Percentiles rank a stretch among this genome's conserved stretches.
phyloP scores from a whole-genome alignment of 2,888 invertebrate species.

The Euspilapteryx auroguttella region DNA sequence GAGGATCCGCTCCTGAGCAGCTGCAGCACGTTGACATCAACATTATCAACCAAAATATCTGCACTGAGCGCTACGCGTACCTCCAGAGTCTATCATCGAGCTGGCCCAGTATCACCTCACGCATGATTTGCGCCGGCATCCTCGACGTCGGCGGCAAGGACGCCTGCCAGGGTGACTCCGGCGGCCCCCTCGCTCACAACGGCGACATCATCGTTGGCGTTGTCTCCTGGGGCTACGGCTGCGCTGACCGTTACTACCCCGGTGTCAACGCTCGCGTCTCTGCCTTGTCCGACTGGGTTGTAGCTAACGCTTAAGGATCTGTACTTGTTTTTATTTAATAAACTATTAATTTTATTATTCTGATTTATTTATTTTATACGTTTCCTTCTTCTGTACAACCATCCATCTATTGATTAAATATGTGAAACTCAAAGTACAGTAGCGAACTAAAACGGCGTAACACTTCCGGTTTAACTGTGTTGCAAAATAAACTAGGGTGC shows the following conservation, averaged over 20 bases:
- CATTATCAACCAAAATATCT: constrained; percentile 22
- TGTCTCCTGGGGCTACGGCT: constrained; percentile 48
- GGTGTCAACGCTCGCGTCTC: constrained; percentile 50
- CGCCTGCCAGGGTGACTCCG: too few species aligned
- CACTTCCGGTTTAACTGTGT: too few species aligned
- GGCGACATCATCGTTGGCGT: constrained; percentile 34
- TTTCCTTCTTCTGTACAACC: too few species aligned
- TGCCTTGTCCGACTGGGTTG: constrained; percentile 21
- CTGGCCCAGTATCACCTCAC: constrained; percentile 18
- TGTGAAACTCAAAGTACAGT: too few species aligned
- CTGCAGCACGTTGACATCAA: constrained; percentile 14
- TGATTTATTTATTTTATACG: too few species aligned
- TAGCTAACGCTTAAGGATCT: constrained; percentile 13
- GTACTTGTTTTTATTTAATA: too few species aligned
- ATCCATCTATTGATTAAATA: too few species aligned
- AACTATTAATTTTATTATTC: too few species aligned
- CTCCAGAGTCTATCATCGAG: constrained; percentile 12
- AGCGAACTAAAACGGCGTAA: too few species aligned
- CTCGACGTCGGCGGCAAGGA: constrained; percentile 25
- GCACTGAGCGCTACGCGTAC: constrained; percentile 21
- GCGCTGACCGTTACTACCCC: constrained; percentile 41
- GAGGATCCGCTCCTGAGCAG: not conserved
- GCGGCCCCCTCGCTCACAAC: constrained; percentile 27
- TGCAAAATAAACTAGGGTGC: too few species aligned
- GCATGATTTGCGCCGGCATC: constrained; percentile 27